Percentiles rank a stretch among this genome's conserved stretches.
These are phyloP conservation scores for Cotesia congregata DNA, from an alignment of 2,888 invertebrate species.

Conservation along the genomic window DNA sequence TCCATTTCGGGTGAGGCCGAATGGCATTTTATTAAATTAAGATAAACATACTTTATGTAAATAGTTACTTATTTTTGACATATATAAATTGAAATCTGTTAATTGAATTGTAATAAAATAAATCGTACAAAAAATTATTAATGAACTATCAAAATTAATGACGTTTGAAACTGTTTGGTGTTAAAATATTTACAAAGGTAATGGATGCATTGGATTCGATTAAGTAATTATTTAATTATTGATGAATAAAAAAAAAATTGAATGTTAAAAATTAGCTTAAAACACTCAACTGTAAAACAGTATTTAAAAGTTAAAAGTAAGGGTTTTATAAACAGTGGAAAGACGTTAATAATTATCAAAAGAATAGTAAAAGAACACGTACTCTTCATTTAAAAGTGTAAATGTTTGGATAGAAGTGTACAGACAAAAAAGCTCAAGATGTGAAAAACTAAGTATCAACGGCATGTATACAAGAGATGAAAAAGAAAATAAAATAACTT, in stretches of 20 bases:
- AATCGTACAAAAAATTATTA: neutral
- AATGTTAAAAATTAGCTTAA: neutral
- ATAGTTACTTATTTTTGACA: no score
- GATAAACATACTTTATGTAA: no score
- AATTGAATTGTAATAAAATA: neutral
- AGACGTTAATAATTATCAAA: constrained; percentile 1
- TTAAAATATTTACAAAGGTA: neutral
- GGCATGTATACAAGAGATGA: neutral
- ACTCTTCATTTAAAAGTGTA: constrained; percentile 16
- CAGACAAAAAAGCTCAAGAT: constrained; percentile 15
- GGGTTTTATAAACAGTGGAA: neutral
- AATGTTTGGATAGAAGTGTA: constrained; percentile 27
- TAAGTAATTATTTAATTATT: neutral
- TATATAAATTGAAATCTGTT: neutral
- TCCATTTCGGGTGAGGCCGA: no score
- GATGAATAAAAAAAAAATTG: neutral
- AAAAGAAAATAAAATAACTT: constrained; percentile 7
- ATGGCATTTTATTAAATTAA: no score
- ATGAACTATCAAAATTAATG: neutral
- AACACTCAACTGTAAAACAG: neutral
- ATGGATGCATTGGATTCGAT: neutral
- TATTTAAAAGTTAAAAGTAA: neutral
- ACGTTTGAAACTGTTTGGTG: neutral
- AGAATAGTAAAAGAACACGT: neutral
- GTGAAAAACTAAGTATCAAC: constrained; percentile 11